Evolutionary conservation across 2,888 invertebrate species (phyloP), one percentile per base, ranked within the genome.

Genomic region (Cremastinae sp.): DNA sequence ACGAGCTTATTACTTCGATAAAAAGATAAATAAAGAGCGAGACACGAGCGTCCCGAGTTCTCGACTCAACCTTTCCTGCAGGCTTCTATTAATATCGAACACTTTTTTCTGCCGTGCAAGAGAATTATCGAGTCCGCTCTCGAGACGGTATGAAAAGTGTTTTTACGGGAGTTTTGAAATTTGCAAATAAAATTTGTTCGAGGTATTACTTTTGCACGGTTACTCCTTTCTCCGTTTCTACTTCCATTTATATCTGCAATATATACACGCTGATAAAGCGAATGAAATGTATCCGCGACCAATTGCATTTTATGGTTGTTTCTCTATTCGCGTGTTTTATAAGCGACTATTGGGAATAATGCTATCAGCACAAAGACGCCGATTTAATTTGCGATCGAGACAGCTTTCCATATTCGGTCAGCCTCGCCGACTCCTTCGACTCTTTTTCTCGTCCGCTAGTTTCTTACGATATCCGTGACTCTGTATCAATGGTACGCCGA

Each of bases 1-100:
- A 68, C 58, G 62, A 72, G 65, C 41, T 49, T 61, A 75, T 62
- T 75, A 62, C 51, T 22, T 62, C 41, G 41, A 28, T 58, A 53
- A 59, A 62, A 56, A 49, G 41, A 47, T 16, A 16, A 5, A 10
- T 12, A 53, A 36, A n/a, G n/a, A n/a, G n/a, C n/a, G 8, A 10
- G 47, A 36, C 38, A 53, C 18, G 8, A 38, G 0, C 51, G 18
- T 68, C 53, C 45, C 47, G 28, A 56, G 41, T 41, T 0, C 8
- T 9, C 18, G 34, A 9, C 20, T 28, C 2, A 34, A 14, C 34
- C 12, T 34, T 45, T 45, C 41, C 53, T 22, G n/a, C 20, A 20
- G 43, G 14, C 56, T 74, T 41, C 62, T 59, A 69, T 74, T 69
- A 53, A 64, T 59, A 64, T 53, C 43, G 43, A 14, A 14, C 49